Percentiles rank a stretch among this genome's conserved stretches.
Conservation (phyloP, 2,797 vertebrate genomes). For the Podarcis lilfordi region DNA sequence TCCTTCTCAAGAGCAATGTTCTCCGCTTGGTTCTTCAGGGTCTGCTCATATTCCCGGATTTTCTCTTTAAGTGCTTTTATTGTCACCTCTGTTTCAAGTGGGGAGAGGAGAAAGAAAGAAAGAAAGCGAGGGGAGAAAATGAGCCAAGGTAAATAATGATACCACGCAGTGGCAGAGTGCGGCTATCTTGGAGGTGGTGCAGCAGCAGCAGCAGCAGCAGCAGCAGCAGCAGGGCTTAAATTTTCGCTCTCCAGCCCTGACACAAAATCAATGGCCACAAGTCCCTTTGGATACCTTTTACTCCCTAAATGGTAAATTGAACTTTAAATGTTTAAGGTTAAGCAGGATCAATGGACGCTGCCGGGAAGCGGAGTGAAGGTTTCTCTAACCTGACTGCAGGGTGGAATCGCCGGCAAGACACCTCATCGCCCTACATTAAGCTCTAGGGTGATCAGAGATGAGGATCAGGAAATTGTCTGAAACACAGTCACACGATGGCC, state of each 20-base stretch:
- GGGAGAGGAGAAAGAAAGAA: conserved; percentile 31
- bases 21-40: conserved; percentile 95
- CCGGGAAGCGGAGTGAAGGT: conserved; percentile 74
- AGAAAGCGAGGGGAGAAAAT: conserved; percentile 63
- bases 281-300: conserved; percentile 95
- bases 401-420: conserved; percentile 83
- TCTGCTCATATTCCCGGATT: conserved; percentile 98
- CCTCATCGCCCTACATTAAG: conserved; percentile 86
- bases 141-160: conserved; percentile 63
- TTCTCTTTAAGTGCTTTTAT: conserved; percentile 99
- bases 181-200: conserved; percentile 68
- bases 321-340: conserved; percentile 96
- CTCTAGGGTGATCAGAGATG: conserved; percentile 26
- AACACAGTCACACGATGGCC: too few relatives aligned
- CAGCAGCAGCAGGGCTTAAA: conserved; percentile 81
- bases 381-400: conserved; percentile 63
- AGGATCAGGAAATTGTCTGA: background rate
- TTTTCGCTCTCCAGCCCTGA: conserved; percentile 90
- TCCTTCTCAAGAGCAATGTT: conserved; percentile 96
- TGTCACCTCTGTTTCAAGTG: conserved; percentile 88
- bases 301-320: conserved; percentile 98
- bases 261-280: conserved; percentile 97
- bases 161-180: conserved; percentile 64
- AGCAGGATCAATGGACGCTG: conserved; percentile 92
- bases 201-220: conserved; percentile 49